A percentile compares a stretch with the other conserved stretches of the same genome.
Conservation (phyloP, 92 coral and sea anemone species). For the Blastomussa wellsi region DNA sequence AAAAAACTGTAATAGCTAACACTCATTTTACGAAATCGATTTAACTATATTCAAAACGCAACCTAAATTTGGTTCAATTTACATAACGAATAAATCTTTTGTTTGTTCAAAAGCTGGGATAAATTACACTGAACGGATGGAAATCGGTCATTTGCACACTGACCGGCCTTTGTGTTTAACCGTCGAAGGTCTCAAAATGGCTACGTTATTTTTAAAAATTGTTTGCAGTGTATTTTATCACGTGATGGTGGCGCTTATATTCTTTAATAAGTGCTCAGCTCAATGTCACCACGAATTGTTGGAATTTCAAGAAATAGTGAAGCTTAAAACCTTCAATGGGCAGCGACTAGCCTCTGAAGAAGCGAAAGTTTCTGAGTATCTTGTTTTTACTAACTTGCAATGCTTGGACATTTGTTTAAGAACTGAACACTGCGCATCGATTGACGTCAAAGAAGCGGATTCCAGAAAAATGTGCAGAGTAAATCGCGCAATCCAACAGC, state of each 20-base stretch:
- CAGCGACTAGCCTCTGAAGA: background rate
- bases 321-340: background rate
- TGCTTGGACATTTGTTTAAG: conserved; percentile 18
- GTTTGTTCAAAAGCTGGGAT: background rate
- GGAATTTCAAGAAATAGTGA: background rate
- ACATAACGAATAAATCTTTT: background rate
- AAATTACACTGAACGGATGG: background rate
- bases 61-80: background rate
- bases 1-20: background rate
- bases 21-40: background rate
- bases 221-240: background rate
- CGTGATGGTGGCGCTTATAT: background rate
- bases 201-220: background rate
- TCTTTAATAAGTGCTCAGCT: background rate
- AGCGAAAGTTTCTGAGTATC: background rate
- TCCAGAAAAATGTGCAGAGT: conserved; percentile 1
- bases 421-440: conserved; percentile 8
- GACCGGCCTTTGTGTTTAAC: background rate
- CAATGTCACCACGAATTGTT: background rate
- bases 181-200: background rate
- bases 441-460: background rate
- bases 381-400: background rate
- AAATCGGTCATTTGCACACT: background rate
- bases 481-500: background rate
- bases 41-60: background rate